Evolutionary conservation across 1,140 invertebrate genomes (phyloP).

Genomic region (Scaptomyza montana): DNA sequence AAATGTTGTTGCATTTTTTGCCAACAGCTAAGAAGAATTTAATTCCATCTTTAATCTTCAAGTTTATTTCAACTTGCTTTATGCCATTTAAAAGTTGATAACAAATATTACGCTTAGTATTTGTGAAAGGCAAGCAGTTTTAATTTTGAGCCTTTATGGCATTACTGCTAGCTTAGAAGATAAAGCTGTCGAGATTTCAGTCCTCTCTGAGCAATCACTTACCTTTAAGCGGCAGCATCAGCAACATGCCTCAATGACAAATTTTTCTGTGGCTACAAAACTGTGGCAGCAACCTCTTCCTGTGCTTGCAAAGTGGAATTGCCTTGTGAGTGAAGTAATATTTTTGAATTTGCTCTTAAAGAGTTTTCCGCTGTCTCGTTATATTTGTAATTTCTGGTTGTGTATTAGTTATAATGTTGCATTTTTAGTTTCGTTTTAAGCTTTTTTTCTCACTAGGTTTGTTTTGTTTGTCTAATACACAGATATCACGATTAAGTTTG

Average conservation of each 20-base stretch:
- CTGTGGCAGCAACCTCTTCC: slow-evolving; percentile 67
- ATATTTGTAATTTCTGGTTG: slow-evolving; percentile 41
- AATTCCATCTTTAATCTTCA: not conserved
- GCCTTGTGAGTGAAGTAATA: slow-evolving; percentile 74
- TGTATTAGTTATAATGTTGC: slow-evolving; percentile 66
- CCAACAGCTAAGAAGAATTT: not conserved
- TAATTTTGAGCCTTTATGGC: slow-evolving; percentile 28
- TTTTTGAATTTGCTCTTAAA: slow-evolving; percentile 56
- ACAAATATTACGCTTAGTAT: slow-evolving; percentile 6
- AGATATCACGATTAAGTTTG: slow-evolving; percentile 65
- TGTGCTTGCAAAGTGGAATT: slow-evolving; percentile 43
- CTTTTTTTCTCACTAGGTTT: slow-evolving; percentile 55
- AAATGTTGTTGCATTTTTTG: too few relatives aligned
- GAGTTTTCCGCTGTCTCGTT: slow-evolving; percentile 65
- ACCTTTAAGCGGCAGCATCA: slow-evolving; percentile 74
- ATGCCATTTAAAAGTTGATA: not conserved
- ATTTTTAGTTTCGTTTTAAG: slow-evolving; percentile 49
- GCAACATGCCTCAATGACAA: slow-evolving; percentile 56
- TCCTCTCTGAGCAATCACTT: slow-evolving; percentile 54
- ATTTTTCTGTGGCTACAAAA: slow-evolving; percentile 45
- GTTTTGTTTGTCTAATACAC: slow-evolving; percentile 59
- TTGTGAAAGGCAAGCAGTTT: slow-evolving; percentile 57
- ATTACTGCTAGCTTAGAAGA: slow-evolving; percentile 43
- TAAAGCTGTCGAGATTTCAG: slow-evolving; percentile 37
- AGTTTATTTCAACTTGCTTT: not conserved